A percentile compares a stretch with the other conserved stretches of the same genome.
Evolutionary conservation across 2,888 invertebrate species (phyloP).

Genomic region (Pachliopta kotzebuea): DNA sequence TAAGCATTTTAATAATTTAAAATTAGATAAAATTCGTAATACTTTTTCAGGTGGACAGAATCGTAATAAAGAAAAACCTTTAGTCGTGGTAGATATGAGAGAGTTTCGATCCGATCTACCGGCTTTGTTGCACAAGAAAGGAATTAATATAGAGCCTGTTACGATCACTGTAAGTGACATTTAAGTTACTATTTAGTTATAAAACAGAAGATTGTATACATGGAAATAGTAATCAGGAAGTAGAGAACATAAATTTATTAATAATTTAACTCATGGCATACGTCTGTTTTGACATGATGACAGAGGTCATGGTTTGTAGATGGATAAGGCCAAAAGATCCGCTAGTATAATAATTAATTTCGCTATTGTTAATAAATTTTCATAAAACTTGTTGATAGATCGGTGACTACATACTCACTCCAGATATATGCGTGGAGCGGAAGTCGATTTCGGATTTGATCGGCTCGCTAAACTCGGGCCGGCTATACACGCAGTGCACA

Average conservation of each 20-base stretch:
- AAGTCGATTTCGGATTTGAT: constrained; percentile 98
- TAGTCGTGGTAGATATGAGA: constrained; percentile 96
- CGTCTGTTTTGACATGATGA: too few species aligned
- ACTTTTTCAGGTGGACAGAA: constrained; percentile 67
- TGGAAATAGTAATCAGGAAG: neutral
- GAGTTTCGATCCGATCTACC: constrained; percentile 99
- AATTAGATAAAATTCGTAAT: neutral
- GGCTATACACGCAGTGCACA: constrained; percentile 96
- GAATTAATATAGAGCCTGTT: constrained; percentile 90
- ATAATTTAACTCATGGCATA: too few species aligned
- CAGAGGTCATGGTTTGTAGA: too few species aligned
- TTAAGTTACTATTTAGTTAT: neutral
- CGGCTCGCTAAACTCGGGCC: constrained; percentile 95
- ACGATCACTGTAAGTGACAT: constrained; percentile 37
- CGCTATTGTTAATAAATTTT: too few species aligned
- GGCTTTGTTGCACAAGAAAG: constrained; percentile 93
- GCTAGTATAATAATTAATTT: too few species aligned
- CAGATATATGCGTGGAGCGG: constrained; percentile 97
- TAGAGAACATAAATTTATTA: too few species aligned
- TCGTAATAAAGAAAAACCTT: constrained; percentile 56
- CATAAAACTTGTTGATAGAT: constrained; percentile 78
- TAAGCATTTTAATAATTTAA: neutral
- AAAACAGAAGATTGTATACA: neutral
- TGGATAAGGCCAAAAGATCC: too few species aligned
- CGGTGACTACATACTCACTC: constrained; percentile 98